Evolutionary conservation across 2,113 vertebrate genomes (phyloP).

Genomic region (Pangasianodon gigas): DNA sequence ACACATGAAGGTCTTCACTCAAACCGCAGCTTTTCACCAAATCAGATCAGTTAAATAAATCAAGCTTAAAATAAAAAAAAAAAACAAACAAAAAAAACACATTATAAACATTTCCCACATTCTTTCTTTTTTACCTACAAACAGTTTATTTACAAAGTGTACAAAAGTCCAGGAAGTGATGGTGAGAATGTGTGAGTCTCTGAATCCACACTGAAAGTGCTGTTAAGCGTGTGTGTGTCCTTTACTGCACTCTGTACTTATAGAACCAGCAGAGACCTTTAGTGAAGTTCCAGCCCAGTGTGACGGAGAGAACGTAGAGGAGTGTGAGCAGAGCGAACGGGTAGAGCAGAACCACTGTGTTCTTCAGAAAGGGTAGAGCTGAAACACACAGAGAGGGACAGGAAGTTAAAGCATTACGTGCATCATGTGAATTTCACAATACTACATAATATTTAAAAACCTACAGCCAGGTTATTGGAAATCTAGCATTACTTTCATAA

Average conservation of each 20-base stretch:
- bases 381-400: constrained; percentile 58
- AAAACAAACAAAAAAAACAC: constrained; percentile 47
- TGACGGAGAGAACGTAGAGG: constrained; percentile 88
- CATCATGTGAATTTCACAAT: neutral
- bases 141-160: constrained; percentile 74
- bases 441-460: neutral
- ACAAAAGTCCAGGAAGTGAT: constrained; percentile 63
- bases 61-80: constrained; percentile 36
- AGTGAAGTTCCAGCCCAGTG: constrained; percentile 95
- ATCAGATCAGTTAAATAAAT: constrained; percentile 51
- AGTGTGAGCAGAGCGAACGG: constrained; percentile 87
- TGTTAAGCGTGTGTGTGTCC: neutral
- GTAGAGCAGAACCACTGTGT: constrained; percentile 91
- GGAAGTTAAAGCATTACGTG: neutral
- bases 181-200: constrained; percentile 12
- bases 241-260: constrained; percentile 88
- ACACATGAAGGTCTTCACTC: neutral
- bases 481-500: neutral
- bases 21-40: constrained; percentile 2
- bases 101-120: constrained; percentile 52
- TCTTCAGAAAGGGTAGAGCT: constrained; percentile 93
- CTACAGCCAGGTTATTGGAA: neutral
- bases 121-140: constrained; percentile 59
- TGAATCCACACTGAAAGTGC: neutral
- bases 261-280: constrained; percentile 90